These are phyloP conservation scores for Nerophis ophidion DNA, from an alignment of 2,113 vertebrate genomes.

Conservation along the genomic window DNA sequence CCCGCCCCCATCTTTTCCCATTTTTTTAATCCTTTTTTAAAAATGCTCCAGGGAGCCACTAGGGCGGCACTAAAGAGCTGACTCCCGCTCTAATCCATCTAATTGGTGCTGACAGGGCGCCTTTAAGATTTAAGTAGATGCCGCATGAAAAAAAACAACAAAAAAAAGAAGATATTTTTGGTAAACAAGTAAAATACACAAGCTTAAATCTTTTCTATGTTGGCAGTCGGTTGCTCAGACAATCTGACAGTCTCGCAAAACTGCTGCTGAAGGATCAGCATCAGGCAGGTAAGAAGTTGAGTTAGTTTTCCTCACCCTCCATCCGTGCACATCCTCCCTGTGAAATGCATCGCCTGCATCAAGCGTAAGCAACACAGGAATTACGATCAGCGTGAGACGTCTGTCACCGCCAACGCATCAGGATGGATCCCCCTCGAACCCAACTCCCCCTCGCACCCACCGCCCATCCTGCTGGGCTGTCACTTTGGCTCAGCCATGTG, in stretches of 20 bases:
- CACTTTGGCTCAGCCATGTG: constrained; percentile 33
- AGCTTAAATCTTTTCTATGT: not conserved
- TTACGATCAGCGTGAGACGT: constrained; percentile 58
- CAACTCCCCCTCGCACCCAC: not conserved
- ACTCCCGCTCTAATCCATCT: not conserved
- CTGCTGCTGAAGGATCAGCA: constrained; percentile 63
- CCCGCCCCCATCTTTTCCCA: no score
- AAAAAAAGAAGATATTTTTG: no score
- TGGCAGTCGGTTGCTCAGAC: constrained; percentile 12
- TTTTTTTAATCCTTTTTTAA: no score
- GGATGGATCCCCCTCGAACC: constrained; percentile 26
- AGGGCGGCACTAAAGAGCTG: no score
- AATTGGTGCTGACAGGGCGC: not conserved
- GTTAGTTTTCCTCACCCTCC: not conserved
- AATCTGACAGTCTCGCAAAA: constrained; percentile 41
- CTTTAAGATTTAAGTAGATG: not conserved
- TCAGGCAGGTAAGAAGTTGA: constrained; percentile 36
- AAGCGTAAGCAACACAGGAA: constrained; percentile 41
- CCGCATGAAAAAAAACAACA: not conserved
- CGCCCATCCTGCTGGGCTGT: constrained; percentile 46
- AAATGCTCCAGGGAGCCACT: no score
- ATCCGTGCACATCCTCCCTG: constrained; percentile 17
- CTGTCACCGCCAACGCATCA: constrained; percentile 43
- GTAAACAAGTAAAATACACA: not conserved
- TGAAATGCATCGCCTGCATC: constrained; percentile 27